These are phyloP conservation scores for Eonycteris spelaea DNA, from an alignment of 2,113 vertebrate species.

Conservation along the genomic window DNA sequence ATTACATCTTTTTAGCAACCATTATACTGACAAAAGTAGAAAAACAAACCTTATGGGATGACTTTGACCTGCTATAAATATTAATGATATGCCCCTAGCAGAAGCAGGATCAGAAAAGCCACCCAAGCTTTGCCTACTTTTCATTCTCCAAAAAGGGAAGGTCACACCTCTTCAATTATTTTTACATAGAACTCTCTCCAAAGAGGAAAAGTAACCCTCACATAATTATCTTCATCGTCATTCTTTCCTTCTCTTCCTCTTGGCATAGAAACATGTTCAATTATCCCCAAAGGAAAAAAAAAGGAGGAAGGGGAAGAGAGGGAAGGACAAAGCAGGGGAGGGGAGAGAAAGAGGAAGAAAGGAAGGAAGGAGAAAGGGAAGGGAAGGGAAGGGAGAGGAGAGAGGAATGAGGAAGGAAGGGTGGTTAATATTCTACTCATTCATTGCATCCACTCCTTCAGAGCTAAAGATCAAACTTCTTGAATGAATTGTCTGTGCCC, in stretches of 20 bases:
- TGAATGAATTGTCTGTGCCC: not conserved
- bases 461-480: not conserved
- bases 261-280: not conserved
- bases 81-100: not conserved
- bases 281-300: not conserved
- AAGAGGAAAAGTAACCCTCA: not conserved
- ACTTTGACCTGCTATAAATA: not conserved
- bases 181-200: not conserved
- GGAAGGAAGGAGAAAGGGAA: not conserved
- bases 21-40: not conserved
- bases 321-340: no score
- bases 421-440: not conserved
- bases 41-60: not conserved
- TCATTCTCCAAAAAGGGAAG: not conserved
- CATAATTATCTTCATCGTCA: not conserved
- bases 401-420: not conserved
- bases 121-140: not conserved
- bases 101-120: not conserved
- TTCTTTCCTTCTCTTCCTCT: not conserved
- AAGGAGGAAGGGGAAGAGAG: no score
- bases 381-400: accelerated
- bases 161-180: not conserved
- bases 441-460: not conserved
- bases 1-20: not conserved
- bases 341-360: not conserved